Evolutionary conservation across 2,888 invertebrate species (phyloP).

Genomic region (Acrobasis suavella): DNA sequence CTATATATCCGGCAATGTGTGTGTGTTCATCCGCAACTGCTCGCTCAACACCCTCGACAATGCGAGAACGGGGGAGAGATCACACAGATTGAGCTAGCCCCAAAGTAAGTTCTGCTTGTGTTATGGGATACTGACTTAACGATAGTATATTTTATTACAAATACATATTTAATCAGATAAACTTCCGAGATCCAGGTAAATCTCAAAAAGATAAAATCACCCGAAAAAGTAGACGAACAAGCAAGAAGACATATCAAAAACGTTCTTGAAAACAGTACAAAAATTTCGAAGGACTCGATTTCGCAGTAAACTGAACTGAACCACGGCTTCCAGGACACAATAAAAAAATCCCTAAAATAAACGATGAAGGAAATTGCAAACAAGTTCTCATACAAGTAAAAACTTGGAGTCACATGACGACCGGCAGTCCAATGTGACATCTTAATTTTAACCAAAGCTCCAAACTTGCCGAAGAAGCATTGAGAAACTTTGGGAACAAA

Average conservation of each 20-base stretch:
- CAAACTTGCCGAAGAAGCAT: constrained; percentile 7
- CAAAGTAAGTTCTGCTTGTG: no score
- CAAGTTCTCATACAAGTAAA: constrained; percentile 4
- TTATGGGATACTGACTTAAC: no score
- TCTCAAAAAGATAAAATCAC: no score
- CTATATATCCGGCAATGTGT: no score
- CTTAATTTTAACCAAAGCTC: constrained; percentile 8
- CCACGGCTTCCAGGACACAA: constrained; percentile 1
- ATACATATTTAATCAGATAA: no score
- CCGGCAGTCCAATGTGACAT: neutral
- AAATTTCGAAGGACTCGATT: neutral
- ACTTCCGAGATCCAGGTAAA: no score
- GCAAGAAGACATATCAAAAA: neutral
- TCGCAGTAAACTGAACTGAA: neutral
- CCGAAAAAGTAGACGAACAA: no score
- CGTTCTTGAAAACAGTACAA: neutral
- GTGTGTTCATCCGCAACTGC: no score
- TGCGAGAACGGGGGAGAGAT: no score
- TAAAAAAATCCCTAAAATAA: constrained; percentile 9
- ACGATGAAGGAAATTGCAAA: neutral
- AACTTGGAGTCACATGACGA: neutral
- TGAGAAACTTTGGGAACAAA: constrained; percentile 9
- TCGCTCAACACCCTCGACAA: no score
- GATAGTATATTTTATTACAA: no score
- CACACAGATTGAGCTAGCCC: no score